Conservation (phyloP, 2,797 vertebrate species). For the Manis javanica region DNA sequence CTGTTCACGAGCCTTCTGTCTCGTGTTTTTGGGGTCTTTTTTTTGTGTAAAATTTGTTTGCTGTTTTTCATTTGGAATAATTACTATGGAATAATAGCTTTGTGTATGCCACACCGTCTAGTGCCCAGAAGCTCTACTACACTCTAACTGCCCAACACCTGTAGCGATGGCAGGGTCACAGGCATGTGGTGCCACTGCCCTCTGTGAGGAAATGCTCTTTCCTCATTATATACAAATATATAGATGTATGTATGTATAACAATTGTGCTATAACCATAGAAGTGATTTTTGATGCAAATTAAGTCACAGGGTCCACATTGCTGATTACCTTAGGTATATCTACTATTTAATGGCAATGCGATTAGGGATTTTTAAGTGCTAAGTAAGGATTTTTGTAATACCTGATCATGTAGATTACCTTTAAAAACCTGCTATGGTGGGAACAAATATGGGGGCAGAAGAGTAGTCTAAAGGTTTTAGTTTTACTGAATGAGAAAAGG, state of each 20-base stretch:
- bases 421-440: background rate
- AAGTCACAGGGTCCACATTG: background rate
- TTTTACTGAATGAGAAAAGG: conserved; percentile 13
- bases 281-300: background rate
- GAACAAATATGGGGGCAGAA: background rate
- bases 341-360: background rate
- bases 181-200: no score
- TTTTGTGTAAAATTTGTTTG: no score
- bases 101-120: no score
- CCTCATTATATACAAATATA: background rate
- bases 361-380: background rate
- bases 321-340: background rate
- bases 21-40: no score
- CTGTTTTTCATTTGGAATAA: no score
- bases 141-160: no score
- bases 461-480: background rate
- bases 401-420: background rate
- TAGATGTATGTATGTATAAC: background rate
- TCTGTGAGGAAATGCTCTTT: no score
- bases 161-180: no score
- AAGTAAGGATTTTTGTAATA: conserved; percentile 34
- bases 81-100: no score
- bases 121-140: no score
- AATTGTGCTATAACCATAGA: background rate
- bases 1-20: no score